A percentile compares a stretch with the other conserved stretches of the same genome.
These are phyloP conservation scores for Ochotona curzoniae DNA, from an alignment of 2,113 vertebrate species.

Conservation along the genomic window DNA sequence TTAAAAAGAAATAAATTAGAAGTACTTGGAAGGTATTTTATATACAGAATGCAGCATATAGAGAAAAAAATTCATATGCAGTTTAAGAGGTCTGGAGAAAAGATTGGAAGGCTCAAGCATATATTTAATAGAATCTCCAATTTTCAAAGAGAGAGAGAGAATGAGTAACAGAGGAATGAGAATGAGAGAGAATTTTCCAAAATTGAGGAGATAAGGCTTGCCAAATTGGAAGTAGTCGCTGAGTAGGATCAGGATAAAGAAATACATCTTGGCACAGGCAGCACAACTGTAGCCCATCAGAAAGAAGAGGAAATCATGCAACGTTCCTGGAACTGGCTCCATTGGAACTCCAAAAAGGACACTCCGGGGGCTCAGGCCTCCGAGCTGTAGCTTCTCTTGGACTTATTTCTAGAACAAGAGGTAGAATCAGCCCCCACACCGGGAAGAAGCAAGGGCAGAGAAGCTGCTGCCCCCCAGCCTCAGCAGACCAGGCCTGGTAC, in stretches of 20 bases:
- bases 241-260: not conserved
- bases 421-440: not conserved
- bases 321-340: not conserved
- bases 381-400: not conserved
- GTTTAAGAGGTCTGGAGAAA: not conserved
- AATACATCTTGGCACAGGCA: not conserved
- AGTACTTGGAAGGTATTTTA: not conserved
- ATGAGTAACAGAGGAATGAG: not conserved
- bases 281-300: not conserved
- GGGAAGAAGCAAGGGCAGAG: not conserved
- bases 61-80: not conserved
- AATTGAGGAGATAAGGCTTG: not conserved
- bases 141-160: not conserved
- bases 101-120: not conserved
- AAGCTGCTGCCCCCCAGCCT: rapidly evolving
- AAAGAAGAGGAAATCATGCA: not conserved
- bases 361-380: not conserved
- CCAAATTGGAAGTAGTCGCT: not conserved
- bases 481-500: not conserved
- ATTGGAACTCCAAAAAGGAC: not conserved
- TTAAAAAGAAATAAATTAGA: not conserved
- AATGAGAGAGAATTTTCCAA: not conserved
- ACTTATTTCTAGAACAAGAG: not conserved
- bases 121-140: not conserved
- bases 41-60: not conserved